Base-by-base conservation (phyloP, 2,113 vertebrate species). In the Eulemur rufifrons region DNA sequence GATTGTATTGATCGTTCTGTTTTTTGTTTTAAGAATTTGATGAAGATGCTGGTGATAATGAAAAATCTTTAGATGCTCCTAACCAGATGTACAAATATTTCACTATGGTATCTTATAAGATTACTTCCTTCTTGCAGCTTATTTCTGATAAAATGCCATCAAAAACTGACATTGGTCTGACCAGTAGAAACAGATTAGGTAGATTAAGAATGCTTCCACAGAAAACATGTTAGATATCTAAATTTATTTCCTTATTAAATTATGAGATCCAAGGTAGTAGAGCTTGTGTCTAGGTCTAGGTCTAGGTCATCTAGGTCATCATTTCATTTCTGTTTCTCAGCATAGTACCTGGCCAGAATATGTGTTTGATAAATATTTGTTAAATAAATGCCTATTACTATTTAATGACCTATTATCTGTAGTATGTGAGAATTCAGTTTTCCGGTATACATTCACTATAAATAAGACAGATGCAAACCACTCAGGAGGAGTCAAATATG, bases 21-120 rank as follows among this genome's bases (percentile, higher is more conserved):
- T 42, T 66, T 96, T 78, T 94, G 42, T 87, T 88, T 89, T 80
- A 64, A 89, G 59, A 96, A 95, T 89, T 91, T 86, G 12, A 25
- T 85, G 66, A 13, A 61, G 34, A 92, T 84, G 9, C 42, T 94
- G 11, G 32, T 64, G 74, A 78, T n/a, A 85, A 93, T 23, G n/a
- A 92, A 78, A 76, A 63, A 86, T 77, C 6, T 73, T 89, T 29
- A 77, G 21, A 76, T 95, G 42, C 59, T 84, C 32, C 52, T 34
- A 90, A 78, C 17, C 21, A 80, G 59, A 87, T 93, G 4, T 69
- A 1, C 27, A 74, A 92, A 90, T 91, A 54, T 34, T 74, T 97
- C 34, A 61, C 29, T 77, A 5, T 74, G 15, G 17, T 74, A 54
- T 47, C 0, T 68, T 84, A 64, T 2, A 73, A 82, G 45, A 3